A percentile compares a stretch with the other conserved stretches of the same genome.
phyloP scores from a whole-genome alignment of 1,140 invertebrate genomes.

The Pinna nobilis region DNA sequence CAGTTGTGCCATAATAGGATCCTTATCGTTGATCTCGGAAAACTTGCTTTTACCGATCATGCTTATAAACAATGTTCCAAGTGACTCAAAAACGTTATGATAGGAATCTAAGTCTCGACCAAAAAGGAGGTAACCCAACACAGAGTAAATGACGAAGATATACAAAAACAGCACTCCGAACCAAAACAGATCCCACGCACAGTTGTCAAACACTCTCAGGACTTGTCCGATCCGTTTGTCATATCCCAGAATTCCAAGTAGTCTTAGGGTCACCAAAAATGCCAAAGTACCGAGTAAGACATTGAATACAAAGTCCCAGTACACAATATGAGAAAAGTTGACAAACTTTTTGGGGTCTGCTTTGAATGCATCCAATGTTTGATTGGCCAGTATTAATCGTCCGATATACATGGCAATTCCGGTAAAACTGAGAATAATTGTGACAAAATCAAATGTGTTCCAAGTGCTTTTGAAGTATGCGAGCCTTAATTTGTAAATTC shows the following conservation, averaged over 20 bases:
- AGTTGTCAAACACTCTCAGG: constrained; percentile 47
- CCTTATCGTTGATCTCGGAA: constrained; percentile 52
- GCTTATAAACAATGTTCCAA: constrained; percentile 57
- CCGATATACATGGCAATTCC: constrained; percentile 69
- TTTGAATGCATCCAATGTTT: constrained; percentile 42
- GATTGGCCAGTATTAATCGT: constrained; percentile 44
- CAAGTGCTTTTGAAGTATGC: constrained; percentile 72
- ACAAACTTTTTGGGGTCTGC: constrained; percentile 52
- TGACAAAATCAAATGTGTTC: constrained; percentile 71
- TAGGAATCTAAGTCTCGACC: constrained; percentile 50
- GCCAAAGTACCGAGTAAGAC: constrained; percentile 39
- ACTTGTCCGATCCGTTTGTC: constrained; percentile 57
- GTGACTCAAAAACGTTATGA: constrained; percentile 48
- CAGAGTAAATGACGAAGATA: constrained; percentile 45
- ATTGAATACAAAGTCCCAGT: constrained; percentile 50
- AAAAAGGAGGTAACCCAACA: constrained; percentile 54
- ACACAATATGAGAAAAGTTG: constrained; percentile 56
- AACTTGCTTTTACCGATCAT: constrained; percentile 81
- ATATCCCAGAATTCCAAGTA: constrained; percentile 62
- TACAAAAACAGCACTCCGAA: constrained; percentile 51
- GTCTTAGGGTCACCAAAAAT: constrained; percentile 54
- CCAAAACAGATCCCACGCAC: constrained; percentile 49
- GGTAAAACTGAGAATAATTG: constrained; percentile 64
- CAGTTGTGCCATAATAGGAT: constrained; percentile 49
- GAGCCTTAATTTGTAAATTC: constrained; percentile 53